Evolutionary conservation across 2,113 vertebrate genomes (phyloP), one percentile per base, ranked within the genome.

Genomic region (Hemichromis elongatus): DNA sequence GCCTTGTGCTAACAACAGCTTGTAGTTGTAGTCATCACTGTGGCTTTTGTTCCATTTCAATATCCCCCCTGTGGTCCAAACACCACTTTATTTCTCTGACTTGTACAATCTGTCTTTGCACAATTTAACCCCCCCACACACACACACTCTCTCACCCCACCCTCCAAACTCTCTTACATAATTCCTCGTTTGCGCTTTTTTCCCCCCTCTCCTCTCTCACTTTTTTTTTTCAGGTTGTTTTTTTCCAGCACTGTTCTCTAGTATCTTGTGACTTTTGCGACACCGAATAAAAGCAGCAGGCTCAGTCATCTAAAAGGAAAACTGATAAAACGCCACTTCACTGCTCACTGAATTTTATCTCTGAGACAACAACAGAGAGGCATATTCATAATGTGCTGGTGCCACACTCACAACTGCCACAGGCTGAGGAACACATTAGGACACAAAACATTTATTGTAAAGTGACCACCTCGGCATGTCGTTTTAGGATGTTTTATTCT

Each of bases 401-500:
- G 73, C 33, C 77, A 85, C 85, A 83, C 57, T 83, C 79, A 70
- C 86, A 42, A 28, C 83, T 75, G 81, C 78, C 86, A 83, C 14
- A 80, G 88, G 92, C 88, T 87, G 90, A 90, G 79, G 84, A 89
- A 81, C 35, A 50, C 59, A 87, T 92, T 81, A 77, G 57, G 70
- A 89, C 70, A 90, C 83, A 77, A 52, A 86, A 45, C 83, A 84
- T 92, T 90, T 83, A 90, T 89, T 79, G 89, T 42, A 78, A 86
- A 82, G 88, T 52, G 50, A 78, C 88, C 86, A 85, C 70, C 68
- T 56, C 68, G 68, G 84, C 86, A 70, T 80, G 87, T 77, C 91
- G 85, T 88, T 90, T 89, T 86, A 85, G 37, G 24, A 61, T 37
- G 28, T 56, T 93, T 89, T 88, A 90, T 85, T 80, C 63, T 59